phyloP scores from a whole-genome alignment of 2,888 invertebrate species.

The Lasioglossum lativentre region DNA sequence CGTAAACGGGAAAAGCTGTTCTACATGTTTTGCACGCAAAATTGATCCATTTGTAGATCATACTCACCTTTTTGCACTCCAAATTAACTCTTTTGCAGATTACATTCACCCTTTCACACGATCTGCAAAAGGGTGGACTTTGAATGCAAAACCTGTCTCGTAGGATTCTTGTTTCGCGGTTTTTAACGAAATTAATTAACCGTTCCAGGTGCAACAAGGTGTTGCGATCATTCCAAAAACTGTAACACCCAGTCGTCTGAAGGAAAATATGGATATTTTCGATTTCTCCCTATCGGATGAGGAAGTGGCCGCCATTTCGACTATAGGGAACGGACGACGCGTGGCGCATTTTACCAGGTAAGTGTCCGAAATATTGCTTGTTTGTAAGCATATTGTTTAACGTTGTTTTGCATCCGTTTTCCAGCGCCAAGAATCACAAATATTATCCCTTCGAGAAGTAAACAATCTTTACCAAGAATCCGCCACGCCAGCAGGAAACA shows the following conservation, averaged over 20 bases:
- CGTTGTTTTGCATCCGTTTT: not conserved
- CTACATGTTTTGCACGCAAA: not conserved
- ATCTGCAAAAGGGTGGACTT: not conserved
- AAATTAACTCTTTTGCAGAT: not conserved
- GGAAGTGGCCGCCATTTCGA: slow-evolving; percentile 84
- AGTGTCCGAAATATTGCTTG: slow-evolving; percentile 77
- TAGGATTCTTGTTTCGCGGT: not conserved
- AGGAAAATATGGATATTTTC: slow-evolving; percentile 88
- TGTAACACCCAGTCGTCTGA: slow-evolving; percentile 86
- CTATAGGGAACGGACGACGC: slow-evolving; percentile 88
- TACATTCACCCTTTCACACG: not conserved
- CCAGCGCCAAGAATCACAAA: slow-evolving; percentile 72
- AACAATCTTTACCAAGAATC: not conserved
- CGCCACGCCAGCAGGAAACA: slow-evolving; percentile 49
- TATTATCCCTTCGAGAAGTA: slow-evolving; percentile 74
- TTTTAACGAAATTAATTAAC: slow-evolving; percentile 4
- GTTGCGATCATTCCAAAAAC: slow-evolving; percentile 89
- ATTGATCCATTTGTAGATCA: no score
- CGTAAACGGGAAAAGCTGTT: not conserved
- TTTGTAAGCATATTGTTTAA: not conserved
- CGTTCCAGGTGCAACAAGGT: slow-evolving; percentile 79
- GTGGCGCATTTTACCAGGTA: slow-evolving; percentile 87
- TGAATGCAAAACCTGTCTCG: not conserved
- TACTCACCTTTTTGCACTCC: not conserved
- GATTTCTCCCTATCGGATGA: slow-evolving; percentile 87